Evolutionary conservation across 2,113 vertebrate genomes (phyloP).

Genomic region (Oncorhynchus nerka): DNA sequence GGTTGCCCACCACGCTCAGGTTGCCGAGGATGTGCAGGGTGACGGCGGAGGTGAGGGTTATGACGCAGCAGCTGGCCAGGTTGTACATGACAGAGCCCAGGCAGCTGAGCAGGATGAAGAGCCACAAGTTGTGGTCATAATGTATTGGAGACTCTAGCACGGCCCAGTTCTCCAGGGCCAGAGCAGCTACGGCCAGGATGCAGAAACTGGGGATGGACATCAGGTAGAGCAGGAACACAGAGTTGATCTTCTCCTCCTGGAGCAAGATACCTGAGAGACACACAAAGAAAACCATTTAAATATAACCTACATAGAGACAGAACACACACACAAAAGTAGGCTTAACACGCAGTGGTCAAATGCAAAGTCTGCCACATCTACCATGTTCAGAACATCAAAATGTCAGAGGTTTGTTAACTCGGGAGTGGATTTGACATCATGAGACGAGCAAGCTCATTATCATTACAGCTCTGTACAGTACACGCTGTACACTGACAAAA

Average conservation of each 20-base stretch:
- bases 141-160: constrained; percentile 73
- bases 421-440: constrained; percentile 35
- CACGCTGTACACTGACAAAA: too few relatives aligned
- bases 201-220: constrained; percentile 95
- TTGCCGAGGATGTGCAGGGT: constrained; percentile 95
- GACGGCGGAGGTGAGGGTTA: constrained; percentile 93
- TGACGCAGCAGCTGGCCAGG: constrained; percentile 90
- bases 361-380: too few relatives aligned
- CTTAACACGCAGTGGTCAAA: too few relatives aligned
- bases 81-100: constrained; percentile 94
- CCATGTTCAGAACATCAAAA: constrained; percentile 20
- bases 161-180: constrained; percentile 84
- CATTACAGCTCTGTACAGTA: too few relatives aligned
- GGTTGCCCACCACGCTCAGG: constrained; percentile 89
- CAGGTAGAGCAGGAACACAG: constrained; percentile 87
- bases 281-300: background rate
- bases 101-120: constrained; percentile 92
- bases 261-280: constrained; percentile 82
- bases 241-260: constrained; percentile 89
- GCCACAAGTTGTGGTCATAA: constrained; percentile 82
- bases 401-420: constrained; percentile 3
- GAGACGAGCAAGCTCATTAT: too few relatives aligned
- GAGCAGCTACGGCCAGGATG: constrained; percentile 83
- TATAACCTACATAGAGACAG: background rate
- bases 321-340: too few relatives aligned